Evolutionary conservation across 2,888 invertebrate genomes (phyloP), one percentile per base, ranked within the genome.

Genomic region (Acleris emargana): DNA sequence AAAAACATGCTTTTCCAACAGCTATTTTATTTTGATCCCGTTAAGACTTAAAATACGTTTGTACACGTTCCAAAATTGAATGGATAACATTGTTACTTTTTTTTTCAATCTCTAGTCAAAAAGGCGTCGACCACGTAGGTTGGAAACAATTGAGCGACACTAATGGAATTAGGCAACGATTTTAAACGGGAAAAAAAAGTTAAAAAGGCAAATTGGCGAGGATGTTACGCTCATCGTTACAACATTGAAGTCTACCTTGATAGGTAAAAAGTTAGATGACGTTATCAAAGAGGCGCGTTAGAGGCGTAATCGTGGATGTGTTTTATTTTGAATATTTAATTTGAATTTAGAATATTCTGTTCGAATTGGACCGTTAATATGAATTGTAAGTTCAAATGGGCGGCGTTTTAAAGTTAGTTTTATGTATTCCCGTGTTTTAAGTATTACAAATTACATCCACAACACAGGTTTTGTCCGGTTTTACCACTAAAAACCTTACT

Each of bases 71-170:
- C n/a, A 38, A 32, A 43, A 50, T 28, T 52, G 28, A 17, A 64
- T 43, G 43, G 54, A 55, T 59, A 64, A 50, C 32, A 32, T 50
- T 60, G 64, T 64, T 49, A 43, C 17, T 38, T 59, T 60, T 64
- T 64, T 59, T 60, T 17, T 28, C 42, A 28, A 18, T 58, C 32
- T 58, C 52, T 47, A 9, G 64, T 64, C 43, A 60, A 64, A 60
- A 59, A 20, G 28, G 43, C 17, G 42, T 38, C 49, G 38, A 7
- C 20, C 58, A 55, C 59, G 59, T 64, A 50, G 28, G 54, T 55
- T 59, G 59, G 32, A 64, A 55, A 64, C 59, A 64, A 64, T 64
- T 54, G 54, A 54, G 43, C 59, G 54, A 50, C 50, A 50, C 59
- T 60, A 55, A 64, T 64, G 32, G 50, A 43, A 60, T 64, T 60